These are phyloP conservation scores for Platycercus adscitus DNA, from an alignment of 2,113 vertebrate genomes.

Conservation along the genomic window DNA sequence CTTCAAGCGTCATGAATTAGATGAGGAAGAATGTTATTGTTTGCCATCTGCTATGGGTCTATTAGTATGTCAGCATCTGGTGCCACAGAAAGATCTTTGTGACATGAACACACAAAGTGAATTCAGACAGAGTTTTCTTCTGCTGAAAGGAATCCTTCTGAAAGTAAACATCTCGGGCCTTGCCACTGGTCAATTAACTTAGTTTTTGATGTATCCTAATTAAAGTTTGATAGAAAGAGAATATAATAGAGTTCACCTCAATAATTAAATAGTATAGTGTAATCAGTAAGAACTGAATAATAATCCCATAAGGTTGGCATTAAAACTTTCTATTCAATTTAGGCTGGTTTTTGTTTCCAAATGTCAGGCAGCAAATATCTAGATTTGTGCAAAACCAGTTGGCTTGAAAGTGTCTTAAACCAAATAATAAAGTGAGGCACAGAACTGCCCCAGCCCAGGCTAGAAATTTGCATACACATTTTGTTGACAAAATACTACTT, in stretches of 20 bases:
- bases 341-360: constrained; percentile 68
- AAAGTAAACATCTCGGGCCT: not conserved
- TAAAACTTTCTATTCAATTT: constrained; percentile 84
- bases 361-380: constrained; percentile 80
- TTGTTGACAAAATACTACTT: constrained; percentile 21
- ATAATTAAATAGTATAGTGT: not conserved
- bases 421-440: constrained; percentile 58
- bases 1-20: constrained; percentile 45
- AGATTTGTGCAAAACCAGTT: constrained; percentile 61
- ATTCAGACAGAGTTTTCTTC: constrained; percentile 16
- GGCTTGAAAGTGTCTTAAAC: constrained; percentile 56
- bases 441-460: constrained; percentile 62
- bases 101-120: not conserved
- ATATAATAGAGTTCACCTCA: constrained; percentile 19
- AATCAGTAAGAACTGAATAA: constrained; percentile 55
- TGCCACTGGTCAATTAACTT: constrained; percentile 51
- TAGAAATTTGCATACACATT: constrained; percentile 31
- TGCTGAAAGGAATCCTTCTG: constrained; percentile 25
- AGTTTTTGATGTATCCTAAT: not conserved
- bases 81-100: constrained; percentile 42
- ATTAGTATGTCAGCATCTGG: constrained; percentile 26
- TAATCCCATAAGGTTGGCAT: constrained; percentile 80
- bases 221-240: not conserved
- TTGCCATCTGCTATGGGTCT: constrained; percentile 52
- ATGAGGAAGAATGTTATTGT: constrained; percentile 53